Evolutionary conservation across 2,888 invertebrate species (phyloP).

Genomic region (Stomorhina lunata): DNA sequence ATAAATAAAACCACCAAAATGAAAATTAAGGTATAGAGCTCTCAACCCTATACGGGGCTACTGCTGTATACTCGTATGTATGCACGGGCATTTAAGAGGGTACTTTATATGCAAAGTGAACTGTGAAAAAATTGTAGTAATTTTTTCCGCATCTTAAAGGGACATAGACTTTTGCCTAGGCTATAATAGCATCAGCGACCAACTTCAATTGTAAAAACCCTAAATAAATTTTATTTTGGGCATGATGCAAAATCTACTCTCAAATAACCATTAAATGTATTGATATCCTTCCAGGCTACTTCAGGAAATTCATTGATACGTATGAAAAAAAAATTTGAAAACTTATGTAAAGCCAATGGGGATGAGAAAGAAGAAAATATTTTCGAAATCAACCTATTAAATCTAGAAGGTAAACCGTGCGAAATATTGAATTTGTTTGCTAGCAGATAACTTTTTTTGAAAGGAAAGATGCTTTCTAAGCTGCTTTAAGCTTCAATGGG

Average conservation of each 20-base stretch:
- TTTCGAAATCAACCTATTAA: constrained; percentile 29
- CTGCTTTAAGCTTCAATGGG: constrained; percentile 8
- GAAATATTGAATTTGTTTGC: constrained; percentile 25
- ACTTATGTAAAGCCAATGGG: not conserved
- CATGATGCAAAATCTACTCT: not conserved
- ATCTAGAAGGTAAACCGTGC: constrained; percentile 63
- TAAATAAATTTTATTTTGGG: constrained; percentile 12
- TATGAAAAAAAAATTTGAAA: not conserved
- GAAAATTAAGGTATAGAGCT: constrained; percentile 55
- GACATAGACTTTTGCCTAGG: not conserved
- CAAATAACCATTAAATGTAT: constrained; percentile 57
- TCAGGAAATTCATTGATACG: constrained; percentile 36
- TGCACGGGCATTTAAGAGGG: constrained; percentile 71
- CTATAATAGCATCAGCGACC: not conserved
- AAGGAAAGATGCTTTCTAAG: not conserved
- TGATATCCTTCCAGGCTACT: constrained; percentile 32
- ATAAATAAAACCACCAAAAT: constrained; percentile 53
- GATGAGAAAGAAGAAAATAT: not conserved
- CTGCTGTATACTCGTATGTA: constrained; percentile 9
- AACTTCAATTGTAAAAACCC: constrained; percentile 23
- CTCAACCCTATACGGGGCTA: not conserved
- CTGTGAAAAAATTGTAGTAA: constrained; percentile 68
- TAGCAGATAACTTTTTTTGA: not conserved
- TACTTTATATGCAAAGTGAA: constrained; percentile 77
- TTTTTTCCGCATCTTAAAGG: constrained; percentile 40